Conservation (phyloP, 2,888 invertebrate genomes). For the Drepanosiphum platanoidis region DNA sequence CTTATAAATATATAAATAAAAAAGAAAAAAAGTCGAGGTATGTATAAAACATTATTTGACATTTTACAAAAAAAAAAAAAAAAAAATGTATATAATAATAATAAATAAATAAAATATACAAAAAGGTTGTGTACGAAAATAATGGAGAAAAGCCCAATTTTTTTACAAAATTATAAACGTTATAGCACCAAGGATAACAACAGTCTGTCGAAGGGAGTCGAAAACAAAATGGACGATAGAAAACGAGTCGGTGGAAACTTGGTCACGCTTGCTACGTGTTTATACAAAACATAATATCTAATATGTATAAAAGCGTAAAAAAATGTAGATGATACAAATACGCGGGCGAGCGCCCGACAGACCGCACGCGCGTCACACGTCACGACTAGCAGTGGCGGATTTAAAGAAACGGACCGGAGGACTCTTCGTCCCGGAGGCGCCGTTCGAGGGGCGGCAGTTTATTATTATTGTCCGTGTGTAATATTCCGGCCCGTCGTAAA, state of each 20-base stretch:
- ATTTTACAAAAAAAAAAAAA: conserved; percentile 23
- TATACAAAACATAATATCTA: neutral
- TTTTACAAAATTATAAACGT: conserved; percentile 45
- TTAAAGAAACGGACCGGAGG: no score
- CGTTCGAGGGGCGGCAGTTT: no score
- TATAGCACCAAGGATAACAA: conserved; percentile 61
- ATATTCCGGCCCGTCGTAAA: no score
- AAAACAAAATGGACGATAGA: conserved; percentile 17
- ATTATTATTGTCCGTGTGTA: no score
- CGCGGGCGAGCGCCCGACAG: no score
- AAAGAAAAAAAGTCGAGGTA: no score
- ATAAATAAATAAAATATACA: conserved; percentile 10
- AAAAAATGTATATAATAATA: neutral
- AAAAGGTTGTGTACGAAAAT: conserved; percentile 42
- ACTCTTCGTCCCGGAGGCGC: no score
- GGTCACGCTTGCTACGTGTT: neutral
- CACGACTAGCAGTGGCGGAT: no score
- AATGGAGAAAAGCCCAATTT: conserved; percentile 42
- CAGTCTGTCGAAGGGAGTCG: conserved; percentile 50
- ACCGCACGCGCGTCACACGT: no score
- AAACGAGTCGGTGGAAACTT: neutral
- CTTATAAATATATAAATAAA: neutral
- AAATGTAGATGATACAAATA: neutral
- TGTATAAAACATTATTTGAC: conserved; percentile 28
- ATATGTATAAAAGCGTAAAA: neutral